A percentile compares a stretch with the other conserved stretches of the same genome.
Evolutionary conservation across 1,140 invertebrate species (phyloP).

Genomic region (Potamilus streckersoni): DNA sequence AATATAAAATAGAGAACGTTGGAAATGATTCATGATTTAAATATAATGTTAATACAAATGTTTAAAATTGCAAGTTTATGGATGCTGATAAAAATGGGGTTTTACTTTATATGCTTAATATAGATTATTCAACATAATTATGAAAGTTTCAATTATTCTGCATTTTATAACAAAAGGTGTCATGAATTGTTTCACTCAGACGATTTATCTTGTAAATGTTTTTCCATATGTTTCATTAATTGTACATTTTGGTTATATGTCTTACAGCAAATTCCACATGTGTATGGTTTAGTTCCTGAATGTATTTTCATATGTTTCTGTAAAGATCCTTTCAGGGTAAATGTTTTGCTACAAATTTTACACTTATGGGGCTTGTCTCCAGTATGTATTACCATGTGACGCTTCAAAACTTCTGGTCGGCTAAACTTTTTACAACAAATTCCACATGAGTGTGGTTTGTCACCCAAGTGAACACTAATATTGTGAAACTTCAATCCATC

Average conservation of each 20-base stretch:
- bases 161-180: too few relatives aligned
- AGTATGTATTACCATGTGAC: too few relatives aligned
- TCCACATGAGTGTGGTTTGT: too few relatives aligned
- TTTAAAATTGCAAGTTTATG: too few relatives aligned
- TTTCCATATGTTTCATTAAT: constrained; percentile 5
- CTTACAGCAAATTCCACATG: constrained; percentile 5
- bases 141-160: too few relatives aligned
- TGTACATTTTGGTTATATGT: neutral
- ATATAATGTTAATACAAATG: too few relatives aligned
- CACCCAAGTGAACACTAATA: neutral
- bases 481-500: neutral
- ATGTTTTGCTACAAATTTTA: neutral
- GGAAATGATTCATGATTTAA: too few relatives aligned
- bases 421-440: neutral
- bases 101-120: too few relatives aligned
- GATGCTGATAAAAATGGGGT: too few relatives aligned
- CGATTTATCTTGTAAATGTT: neutral
- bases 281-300: constrained; percentile 5
- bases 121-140: too few relatives aligned
- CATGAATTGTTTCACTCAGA: neutral
- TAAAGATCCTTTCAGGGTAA: neutral
- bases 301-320: constrained; percentile 5
- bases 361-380: too few relatives aligned
- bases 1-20: too few relatives aligned
- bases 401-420: neutral